Percentiles rank a stretch among this genome's conserved stretches.
Evolutionary conservation across 2,888 invertebrate species (phyloP).

Genomic region (Tenthredo distinguenda): DNA sequence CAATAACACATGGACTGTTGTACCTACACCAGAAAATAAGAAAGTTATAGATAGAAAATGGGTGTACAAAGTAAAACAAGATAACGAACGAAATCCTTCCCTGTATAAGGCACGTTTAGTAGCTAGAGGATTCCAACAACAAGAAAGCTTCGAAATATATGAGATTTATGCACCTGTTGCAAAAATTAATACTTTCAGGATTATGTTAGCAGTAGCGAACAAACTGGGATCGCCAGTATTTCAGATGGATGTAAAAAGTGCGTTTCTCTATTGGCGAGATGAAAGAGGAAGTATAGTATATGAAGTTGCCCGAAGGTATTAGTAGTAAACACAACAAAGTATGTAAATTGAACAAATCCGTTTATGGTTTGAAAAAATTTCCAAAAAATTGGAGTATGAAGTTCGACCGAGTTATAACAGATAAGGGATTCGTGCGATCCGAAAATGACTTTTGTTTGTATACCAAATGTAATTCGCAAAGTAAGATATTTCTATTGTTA

Average conservation of each 20-base stretch:
- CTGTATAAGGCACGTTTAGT: slow-evolving; percentile 61
- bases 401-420: slow-evolving; percentile 54
- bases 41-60: slow-evolving; percentile 46
- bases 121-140: slow-evolving; percentile 60
- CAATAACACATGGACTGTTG: slow-evolving; percentile 52
- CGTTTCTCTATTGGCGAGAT: slow-evolving; percentile 59
- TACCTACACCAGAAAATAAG: slow-evolving; percentile 11
- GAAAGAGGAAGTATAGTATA: slow-evolving; percentile 57
- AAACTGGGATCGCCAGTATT: slow-evolving; percentile 53
- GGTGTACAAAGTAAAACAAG: slow-evolving; percentile 38
- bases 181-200: slow-evolving; percentile 60
- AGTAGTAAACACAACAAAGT: slow-evolving; percentile 17
- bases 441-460: slow-evolving; percentile 57
- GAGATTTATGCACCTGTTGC: slow-evolving; percentile 62
- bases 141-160: slow-evolving; percentile 34
- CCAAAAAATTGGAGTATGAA: slow-evolving; percentile 58
- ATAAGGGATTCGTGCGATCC: slow-evolving; percentile 54
- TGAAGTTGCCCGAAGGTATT: slow-evolving; percentile 49
- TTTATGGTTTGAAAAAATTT: slow-evolving; percentile 57
- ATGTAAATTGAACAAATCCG: slow-evolving; percentile 56
- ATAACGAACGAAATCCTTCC: background rate
- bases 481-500: slow-evolving; percentile 55
- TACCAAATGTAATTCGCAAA: slow-evolving; percentile 36
- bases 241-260: slow-evolving; percentile 59
- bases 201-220: slow-evolving; percentile 59